Base-by-base conservation (phyloP, 1,140 invertebrate species). In the Eumaeus atala region DNA sequence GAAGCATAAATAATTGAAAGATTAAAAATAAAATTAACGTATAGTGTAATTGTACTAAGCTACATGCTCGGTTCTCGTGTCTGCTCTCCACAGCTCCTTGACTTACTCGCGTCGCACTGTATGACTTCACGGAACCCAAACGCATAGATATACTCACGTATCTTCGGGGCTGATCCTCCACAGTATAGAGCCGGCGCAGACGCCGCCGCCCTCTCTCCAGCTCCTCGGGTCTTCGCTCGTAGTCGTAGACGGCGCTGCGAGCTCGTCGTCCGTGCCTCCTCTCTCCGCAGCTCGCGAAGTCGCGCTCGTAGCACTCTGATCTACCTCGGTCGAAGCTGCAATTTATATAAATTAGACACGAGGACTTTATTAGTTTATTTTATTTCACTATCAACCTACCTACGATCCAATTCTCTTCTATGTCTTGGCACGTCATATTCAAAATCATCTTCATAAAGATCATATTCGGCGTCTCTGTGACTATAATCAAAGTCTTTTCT, bases 381-480 rank as follows among this genome's bases (percentile, higher is more conserved):
- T 40, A n/a, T 12, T 40, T 1, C 9, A 5, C 14, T n/a, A n/a
- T 40, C 38, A 40, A 49, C 40, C 38, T 65, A 78, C 76, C 74
- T 72, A 47, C 62, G 66, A 9, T 78, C 75, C 48, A 59, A 59
- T n/a, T 64, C 47, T 52, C 65, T 68, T 35, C 67, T 67, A 36
- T 55, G 49, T 48, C 67, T 72, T 0, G 77, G 73, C 40, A 67
- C 65, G 52, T 84, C 76, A 47, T 78, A 77, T 42, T 82, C 81
- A 55, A 68, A 78, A 17, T 84, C 79, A 7, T 84, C 83, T 58
- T 84, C 77, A 52, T 87, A 81, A 1, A 77, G 78, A 54, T 83
- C 76, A 52, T 87, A 80, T 0, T 79, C 80, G 3, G 66, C 56
- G 40, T 83, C 84, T 40, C 77, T 74, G n/a, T 69, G 84, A 34